phyloP scores from a whole-genome alignment of 2,888 invertebrate genomes.

The Diogma glabrata region DNA sequence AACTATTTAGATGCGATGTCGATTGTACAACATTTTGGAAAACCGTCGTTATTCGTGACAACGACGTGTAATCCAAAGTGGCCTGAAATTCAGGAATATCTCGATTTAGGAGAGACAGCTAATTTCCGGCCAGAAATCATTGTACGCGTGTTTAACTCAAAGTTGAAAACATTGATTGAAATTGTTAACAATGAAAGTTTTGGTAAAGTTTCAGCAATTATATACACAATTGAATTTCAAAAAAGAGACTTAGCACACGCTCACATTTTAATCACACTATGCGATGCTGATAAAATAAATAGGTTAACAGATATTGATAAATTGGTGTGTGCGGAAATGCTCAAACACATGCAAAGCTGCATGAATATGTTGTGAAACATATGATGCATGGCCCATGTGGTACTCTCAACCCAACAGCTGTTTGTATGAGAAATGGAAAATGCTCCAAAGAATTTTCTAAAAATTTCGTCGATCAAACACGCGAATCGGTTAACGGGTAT shows the following conservation, averaged over 20 bases:
- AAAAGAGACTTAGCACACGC: not conserved
- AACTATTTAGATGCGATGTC: too few relatives aligned
- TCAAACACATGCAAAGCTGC: too few relatives aligned
- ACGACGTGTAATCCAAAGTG: slow-evolving; percentile 17
- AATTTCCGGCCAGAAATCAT: not conserved
- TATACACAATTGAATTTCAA: not conserved
- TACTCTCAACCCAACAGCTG: too few relatives aligned
- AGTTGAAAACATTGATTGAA: not conserved
- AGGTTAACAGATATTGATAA: not conserved
- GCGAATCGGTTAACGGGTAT: too few relatives aligned
- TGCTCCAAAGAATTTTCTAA: accelerated
- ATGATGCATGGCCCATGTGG: too few relatives aligned
- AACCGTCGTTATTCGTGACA: slow-evolving; percentile 16
- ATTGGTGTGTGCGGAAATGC: not conserved
- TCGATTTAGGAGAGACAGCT: not conserved
- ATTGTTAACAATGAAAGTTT: too few relatives aligned
- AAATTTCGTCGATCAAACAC: too few relatives aligned
- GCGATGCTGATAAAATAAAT: not conserved
- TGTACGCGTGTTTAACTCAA: not conserved
- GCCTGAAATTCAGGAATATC: slow-evolving; percentile 14
- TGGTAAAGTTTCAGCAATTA: not conserved
- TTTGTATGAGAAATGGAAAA: not conserved
- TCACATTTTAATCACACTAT: not conserved
- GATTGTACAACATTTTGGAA: slow-evolving; percentile 13
- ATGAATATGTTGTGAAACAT: too few relatives aligned